phyloP scores from a whole-genome alignment of 2,888 invertebrate genomes.

The Adela reaumurella region DNA sequence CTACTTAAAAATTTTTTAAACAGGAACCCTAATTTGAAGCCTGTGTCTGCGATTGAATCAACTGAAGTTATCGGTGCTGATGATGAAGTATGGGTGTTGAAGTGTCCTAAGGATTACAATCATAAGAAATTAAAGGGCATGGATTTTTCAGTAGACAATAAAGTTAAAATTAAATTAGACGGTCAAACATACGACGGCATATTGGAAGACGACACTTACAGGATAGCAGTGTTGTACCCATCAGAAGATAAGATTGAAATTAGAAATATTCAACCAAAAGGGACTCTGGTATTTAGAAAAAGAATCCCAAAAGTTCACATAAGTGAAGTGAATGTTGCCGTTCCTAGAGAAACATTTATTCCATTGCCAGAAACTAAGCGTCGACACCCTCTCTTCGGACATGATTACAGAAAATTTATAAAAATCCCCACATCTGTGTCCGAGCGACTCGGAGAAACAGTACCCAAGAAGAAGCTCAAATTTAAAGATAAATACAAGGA shows the following conservation, averaged over 20 bases:
- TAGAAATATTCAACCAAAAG: conserved; percentile 19
- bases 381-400: conserved; percentile 38
- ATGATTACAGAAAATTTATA: conserved; percentile 29
- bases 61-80: conserved; percentile 18
- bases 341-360: conserved; percentile 19
- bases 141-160: conserved; percentile 21
- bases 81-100: conserved; percentile 35
- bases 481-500: not conserved
- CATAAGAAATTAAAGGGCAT: conserved; percentile 19
- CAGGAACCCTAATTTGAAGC: conserved; percentile 18
- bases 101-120: conserved; percentile 27
- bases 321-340: conserved; percentile 18
- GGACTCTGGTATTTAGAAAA: conserved; percentile 24
- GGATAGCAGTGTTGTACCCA: conserved; percentile 17
- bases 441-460: conserved; percentile 18
- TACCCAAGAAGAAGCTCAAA: conserved; percentile 12
- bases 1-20: conserved; percentile 20
- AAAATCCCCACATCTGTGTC: conserved; percentile 23
- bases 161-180: conserved; percentile 31
- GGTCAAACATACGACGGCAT: conserved; percentile 27
- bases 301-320: conserved; percentile 32
- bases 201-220: conserved; percentile 16
- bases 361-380: conserved; percentile 37
- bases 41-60: conserved; percentile 11
- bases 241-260: conserved; percentile 16